phyloP scores from a whole-genome alignment of 2,113 vertebrate genomes.

The Chlamydotis undulata region DNA sequence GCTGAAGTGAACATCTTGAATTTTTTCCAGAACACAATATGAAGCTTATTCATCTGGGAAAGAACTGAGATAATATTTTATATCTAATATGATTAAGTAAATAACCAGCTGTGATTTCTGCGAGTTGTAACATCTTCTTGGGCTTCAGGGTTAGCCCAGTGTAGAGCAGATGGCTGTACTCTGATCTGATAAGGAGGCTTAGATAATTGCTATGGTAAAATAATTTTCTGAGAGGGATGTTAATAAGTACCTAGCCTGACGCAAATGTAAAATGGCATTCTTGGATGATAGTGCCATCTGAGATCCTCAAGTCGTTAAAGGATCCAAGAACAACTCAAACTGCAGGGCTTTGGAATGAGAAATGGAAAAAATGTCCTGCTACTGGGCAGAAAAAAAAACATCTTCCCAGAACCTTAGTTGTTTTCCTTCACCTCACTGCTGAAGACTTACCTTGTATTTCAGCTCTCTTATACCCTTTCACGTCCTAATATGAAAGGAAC shows the following conservation, averaged over 20 bases:
- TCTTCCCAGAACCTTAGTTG: neutral
- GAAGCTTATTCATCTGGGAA: neutral
- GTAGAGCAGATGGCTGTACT: conserved; percentile 2
- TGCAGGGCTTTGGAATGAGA: neutral
- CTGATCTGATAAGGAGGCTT: neutral
- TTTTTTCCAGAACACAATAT: conserved; percentile 6
- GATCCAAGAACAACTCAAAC: neutral
- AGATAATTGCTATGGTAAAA: neutral
- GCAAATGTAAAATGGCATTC: neutral
- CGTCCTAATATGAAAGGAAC: neutral
- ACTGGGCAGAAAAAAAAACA: neutral
- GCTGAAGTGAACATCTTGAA: neutral
- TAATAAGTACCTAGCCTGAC: neutral
- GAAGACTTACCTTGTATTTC: neutral
- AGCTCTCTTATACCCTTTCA: neutral
- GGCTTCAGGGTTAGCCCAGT: neutral
- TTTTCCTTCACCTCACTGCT: neutral
- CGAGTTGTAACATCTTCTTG: neutral
- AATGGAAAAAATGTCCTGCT: neutral
- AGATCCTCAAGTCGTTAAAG: neutral
- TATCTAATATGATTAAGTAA: conserved; percentile 38
- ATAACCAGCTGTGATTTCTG: neutral
- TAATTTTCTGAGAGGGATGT: neutral
- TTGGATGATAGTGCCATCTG: neutral
- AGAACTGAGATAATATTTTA: neutral